Evolutionary conservation across 2,888 invertebrate species (phyloP).

Genomic region (Pollenia griseotomentosa): DNA sequence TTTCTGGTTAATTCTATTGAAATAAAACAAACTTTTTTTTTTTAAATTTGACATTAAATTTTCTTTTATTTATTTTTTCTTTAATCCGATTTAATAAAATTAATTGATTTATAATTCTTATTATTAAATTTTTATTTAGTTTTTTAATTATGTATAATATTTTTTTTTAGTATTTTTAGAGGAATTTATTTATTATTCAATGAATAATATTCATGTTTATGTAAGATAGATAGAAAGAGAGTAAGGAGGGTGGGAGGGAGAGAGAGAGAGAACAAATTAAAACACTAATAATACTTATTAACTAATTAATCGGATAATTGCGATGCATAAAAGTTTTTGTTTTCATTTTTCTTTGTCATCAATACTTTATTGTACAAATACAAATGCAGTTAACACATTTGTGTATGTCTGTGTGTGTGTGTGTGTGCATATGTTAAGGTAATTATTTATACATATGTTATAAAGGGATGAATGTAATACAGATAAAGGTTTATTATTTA

Average conservation of each 20-base stretch:
- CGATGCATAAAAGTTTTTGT: conserved; percentile 48
- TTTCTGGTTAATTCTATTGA: background rate
- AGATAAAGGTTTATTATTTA: conserved; percentile 25
- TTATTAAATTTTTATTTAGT: conserved; percentile 53
- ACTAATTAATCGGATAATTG: conserved; percentile 70
- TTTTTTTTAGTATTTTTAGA: conserved; percentile 38
- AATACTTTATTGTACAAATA: conserved; percentile 22
- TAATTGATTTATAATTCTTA: conserved; percentile 73
- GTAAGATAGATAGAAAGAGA: background rate
- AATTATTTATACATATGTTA: no score
- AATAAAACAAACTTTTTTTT: conserved; percentile 55
- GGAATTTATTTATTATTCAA: conserved; percentile 37
- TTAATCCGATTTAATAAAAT: conserved; percentile 72
- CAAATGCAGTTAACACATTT: background rate
- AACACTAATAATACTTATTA: conserved; percentile 68
- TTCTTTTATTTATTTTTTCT: conserved; percentile 60
- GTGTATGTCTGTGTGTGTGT: background rate
- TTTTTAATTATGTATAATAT: conserved; percentile 30
- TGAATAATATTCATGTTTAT: conserved; percentile 5
- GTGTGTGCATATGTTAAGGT: background rate
- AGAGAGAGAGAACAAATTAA: conserved; percentile 31
- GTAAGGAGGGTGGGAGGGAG: conserved; percentile 18
- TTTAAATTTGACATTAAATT: conserved; percentile 68
- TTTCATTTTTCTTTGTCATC: background rate
- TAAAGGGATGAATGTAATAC: conserved; percentile 33